A percentile compares a stretch with the other conserved stretches of the same genome.
Conservation (phyloP, 1,140 invertebrate genomes). For the Steinernema khuongi region DNA sequence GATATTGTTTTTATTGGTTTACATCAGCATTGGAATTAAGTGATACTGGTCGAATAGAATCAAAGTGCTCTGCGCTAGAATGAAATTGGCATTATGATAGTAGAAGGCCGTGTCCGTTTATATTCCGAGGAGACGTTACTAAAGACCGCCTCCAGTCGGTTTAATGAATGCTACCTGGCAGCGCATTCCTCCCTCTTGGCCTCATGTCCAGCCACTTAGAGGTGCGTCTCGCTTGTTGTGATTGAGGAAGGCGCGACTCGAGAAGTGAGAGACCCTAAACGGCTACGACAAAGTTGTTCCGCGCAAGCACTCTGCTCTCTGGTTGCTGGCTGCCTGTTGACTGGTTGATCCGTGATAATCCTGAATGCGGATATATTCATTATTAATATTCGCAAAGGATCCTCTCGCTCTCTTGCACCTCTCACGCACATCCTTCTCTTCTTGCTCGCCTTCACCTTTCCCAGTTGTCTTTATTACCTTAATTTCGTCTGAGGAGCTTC, state of each 20-base stretch:
- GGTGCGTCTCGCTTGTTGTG: conserved; percentile 1
- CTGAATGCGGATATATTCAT: conserved; percentile 4
- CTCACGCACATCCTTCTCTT: not conserved
- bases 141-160: too few species aligned
- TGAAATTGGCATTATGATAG: too few species aligned
- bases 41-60: not conserved
- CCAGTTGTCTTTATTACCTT: not conserved
- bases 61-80: too few species aligned
- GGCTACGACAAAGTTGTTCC: not conserved
- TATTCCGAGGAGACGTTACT: too few species aligned
- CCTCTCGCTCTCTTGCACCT: not conserved
- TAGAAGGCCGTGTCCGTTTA: too few species aligned
- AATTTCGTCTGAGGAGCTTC: not conserved
- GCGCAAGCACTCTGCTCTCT: not conserved
- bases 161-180: conserved; percentile 7
- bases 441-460: not conserved
- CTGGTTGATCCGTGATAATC: conserved; percentile 6
- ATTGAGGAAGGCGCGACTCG: not conserved
- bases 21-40: not conserved
- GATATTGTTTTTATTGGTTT: too few species aligned
- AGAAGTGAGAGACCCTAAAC: conserved; percentile 8
- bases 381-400: conserved; percentile 5
- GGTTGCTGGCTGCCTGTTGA: not conserved
- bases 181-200: not conserved
- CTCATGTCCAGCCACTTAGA: not conserved